phyloP scores from a whole-genome alignment of 2,888 invertebrate species.

The Perithous albicinctus region DNA sequence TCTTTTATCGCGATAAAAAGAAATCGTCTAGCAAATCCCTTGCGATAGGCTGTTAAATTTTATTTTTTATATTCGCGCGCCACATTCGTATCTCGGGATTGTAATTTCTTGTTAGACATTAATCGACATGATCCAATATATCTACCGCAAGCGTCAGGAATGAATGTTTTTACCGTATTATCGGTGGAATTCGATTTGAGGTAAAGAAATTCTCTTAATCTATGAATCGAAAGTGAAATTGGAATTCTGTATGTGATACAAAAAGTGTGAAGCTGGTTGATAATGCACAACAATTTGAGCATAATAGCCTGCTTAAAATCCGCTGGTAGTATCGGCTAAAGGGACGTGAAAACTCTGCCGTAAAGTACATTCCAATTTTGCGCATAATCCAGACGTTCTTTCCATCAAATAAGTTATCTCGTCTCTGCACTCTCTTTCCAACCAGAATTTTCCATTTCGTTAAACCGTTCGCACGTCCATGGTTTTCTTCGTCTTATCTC shows the following conservation, averaged over 20 bases:
- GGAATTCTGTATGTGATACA: background rate
- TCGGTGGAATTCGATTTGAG: too few species aligned
- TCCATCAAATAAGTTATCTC: constrained; percentile 14
- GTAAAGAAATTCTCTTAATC: too few species aligned
- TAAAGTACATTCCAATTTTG: constrained; percentile 38
- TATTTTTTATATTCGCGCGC: too few species aligned
- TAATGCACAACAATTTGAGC: background rate
- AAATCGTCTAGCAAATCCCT: too few species aligned
- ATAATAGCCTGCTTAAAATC: background rate
- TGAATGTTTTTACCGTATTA: too few species aligned
- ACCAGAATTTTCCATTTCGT: constrained; percentile 45
- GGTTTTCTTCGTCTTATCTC: constrained; percentile 38
- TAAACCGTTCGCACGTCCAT: constrained; percentile 37
- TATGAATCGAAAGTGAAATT: background rate
- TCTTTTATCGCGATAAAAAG: too few species aligned
- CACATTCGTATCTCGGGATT: too few species aligned
- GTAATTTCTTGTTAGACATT: too few species aligned
- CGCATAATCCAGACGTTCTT: constrained; percentile 29
- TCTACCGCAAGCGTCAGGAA: too few species aligned
- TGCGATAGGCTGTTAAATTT: too few species aligned
- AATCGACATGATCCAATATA: too few species aligned
- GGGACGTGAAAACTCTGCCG: background rate
- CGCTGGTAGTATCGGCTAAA: background rate
- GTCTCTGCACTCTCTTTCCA: background rate
- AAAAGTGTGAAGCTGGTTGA: background rate